Percentiles rank a stretch among this genome's conserved stretches.
phyloP scores from a whole-genome alignment of 2,113 vertebrate genomes.

The Geococcyx californianus region DNA sequence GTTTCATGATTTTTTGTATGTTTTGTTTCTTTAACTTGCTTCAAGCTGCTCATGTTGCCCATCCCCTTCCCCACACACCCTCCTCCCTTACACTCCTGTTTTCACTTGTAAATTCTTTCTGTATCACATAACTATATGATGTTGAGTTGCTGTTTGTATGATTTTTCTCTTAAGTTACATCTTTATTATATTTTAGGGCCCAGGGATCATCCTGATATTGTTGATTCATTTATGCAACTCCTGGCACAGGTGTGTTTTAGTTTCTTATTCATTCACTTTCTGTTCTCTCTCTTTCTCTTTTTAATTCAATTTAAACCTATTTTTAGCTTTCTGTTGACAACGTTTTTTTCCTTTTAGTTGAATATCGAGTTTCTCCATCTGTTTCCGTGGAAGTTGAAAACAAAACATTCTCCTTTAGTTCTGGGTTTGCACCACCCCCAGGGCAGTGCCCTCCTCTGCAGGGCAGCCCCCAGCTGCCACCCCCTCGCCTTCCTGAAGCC shows the following conservation, averaged over 20 bases:
- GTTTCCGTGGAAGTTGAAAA: conserved; percentile 87
- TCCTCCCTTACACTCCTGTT: conserved; percentile 86
- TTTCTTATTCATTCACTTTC: conserved; percentile 99
- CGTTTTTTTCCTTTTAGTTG: conserved; percentile 87
- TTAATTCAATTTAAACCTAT: conserved; percentile 88
- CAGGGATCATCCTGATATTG: conserved; percentile 99
- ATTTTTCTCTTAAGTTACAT: conserved; percentile 99
- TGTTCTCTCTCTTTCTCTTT: conserved; percentile 91
- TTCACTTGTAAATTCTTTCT: conserved; percentile 84
- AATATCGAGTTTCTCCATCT: conserved; percentile 88
- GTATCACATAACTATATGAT: conserved; percentile 99
- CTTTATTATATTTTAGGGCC: conserved; percentile 99
- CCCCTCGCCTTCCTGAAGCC: not conserved
- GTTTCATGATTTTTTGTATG: conserved; percentile 93
- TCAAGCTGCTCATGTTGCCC: conserved; percentile 94
- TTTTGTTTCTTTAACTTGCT: conserved; percentile 93
- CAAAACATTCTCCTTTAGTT: conserved; percentile 81
- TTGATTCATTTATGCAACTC: conserved; percentile 99
- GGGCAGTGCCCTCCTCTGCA: conserved; percentile 32
- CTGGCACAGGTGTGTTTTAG: conserved; percentile 99
- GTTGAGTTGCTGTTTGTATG: conserved; percentile 99
- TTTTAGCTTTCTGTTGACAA: conserved; percentile 89
- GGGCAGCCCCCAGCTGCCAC: conserved; percentile 36
- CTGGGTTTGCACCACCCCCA: conserved; percentile 56
- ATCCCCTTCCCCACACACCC: conserved; percentile 71